Conservation (phyloP, 1,140 invertebrate genomes). For the Trissolcus basalis region DNA sequence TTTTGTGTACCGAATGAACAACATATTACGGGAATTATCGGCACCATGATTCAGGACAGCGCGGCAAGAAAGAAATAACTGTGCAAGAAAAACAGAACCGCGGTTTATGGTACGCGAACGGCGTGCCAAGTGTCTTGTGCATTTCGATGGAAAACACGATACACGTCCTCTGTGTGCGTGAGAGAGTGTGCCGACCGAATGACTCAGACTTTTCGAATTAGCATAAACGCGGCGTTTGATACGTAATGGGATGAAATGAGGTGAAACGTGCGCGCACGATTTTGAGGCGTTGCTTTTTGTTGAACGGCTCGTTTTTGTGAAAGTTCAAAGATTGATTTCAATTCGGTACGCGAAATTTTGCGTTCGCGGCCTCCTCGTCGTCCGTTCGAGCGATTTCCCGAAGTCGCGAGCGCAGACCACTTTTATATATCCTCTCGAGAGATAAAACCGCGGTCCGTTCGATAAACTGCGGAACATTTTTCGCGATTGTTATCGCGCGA, state of each 20-base stretch:
- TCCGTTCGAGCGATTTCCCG: too few relatives aligned
- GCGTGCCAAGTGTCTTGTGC: constrained; percentile 30
- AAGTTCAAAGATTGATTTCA: constrained; percentile 31
- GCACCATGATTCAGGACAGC: constrained; percentile 33
- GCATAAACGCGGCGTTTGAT: constrained; percentile 43
- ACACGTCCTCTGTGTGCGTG: neutral
- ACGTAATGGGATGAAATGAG: constrained; percentile 48
- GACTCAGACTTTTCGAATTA: constrained; percentile 35
- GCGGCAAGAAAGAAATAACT: constrained; percentile 38
- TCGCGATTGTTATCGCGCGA: too few relatives aligned
- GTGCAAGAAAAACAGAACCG: constrained; percentile 28
- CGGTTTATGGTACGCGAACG: constrained; percentile 27
- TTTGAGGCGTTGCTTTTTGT: constrained; percentile 32
- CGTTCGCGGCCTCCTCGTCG: constrained; percentile 1
- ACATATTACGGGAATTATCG: constrained; percentile 9
- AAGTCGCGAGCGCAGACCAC: too few relatives aligned
- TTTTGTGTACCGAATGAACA: neutral
- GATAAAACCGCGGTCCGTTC: neutral
- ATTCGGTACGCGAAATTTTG: constrained; percentile 11
- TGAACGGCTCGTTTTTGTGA: constrained; percentile 18
- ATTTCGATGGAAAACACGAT: constrained; percentile 18
- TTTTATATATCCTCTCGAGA: neutral
- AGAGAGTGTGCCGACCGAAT: constrained; percentile 9
- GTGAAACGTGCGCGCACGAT: constrained; percentile 46
- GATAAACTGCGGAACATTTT: neutral